Evolutionary conservation across 2,797 vertebrate species (phyloP), one percentile per base, ranked within the genome.

Genomic region (Lutjanus argentimaculatus): DNA sequence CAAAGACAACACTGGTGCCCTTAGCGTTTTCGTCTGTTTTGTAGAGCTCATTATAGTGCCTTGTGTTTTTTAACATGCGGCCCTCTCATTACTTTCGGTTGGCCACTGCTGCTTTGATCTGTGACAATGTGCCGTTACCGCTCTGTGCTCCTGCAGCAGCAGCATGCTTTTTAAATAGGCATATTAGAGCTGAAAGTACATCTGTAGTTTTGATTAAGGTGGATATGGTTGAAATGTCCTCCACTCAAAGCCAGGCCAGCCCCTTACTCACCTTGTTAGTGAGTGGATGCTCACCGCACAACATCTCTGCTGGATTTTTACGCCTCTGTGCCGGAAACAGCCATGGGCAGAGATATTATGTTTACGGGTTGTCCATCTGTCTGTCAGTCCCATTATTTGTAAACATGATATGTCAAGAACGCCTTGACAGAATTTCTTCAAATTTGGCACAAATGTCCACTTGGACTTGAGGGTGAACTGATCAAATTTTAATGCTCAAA

Each of bases 131-230:
- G 61, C 66, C 8, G 25, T 85, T 78, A 65, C 74, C 13, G 61
- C 14, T 79, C 52, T 16, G 36, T 68, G 67, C 63, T 43, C 13
- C 57, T 17, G 63, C 66, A 79, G 64, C 69, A 9, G 53, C 78
- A 30, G 63, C 62, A 53, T 75, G 58, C 64, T 77, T 89, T 75
- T 68, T 51, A 87, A 76, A 83, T 63, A 66, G 59, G 61, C 45
- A 66, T 61, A 78, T 79, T 71, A 67, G 67, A 84, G 72, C 70
- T 67, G 51, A 84, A 79, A 80, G 62, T 61, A 68, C 75, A 83
- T 85, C 69, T 87, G 82, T 86, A 67, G 65, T 80, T 90, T 85
- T 91, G 84, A 89, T 89, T 82, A 77, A 75, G 55, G 67, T 25
- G 8, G 22, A 84, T 86, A 58, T 65, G 80, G 68, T 77, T 79